Conservation (phyloP, 2,113 vertebrate species). For the Sciurus niger region DNA sequence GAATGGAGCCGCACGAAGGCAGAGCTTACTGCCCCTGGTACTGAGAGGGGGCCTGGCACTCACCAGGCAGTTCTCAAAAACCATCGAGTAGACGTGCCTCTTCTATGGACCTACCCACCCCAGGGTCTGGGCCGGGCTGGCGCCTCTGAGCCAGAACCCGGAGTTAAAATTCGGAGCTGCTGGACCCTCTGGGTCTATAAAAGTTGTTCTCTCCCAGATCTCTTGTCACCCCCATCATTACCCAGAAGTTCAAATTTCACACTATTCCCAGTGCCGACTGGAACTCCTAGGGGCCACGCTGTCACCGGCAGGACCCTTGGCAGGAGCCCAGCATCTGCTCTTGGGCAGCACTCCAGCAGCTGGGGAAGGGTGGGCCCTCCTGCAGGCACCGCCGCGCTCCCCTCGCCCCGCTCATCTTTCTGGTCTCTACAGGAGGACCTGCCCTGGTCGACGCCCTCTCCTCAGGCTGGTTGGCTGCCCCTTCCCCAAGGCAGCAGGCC, state of each 20-base stretch:
- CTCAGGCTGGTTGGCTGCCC: background rate
- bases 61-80: background rate
- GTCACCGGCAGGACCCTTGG: background rate
- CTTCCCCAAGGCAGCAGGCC: background rate
- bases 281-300: no score
- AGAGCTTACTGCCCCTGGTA: background rate
- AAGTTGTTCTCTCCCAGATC: background rate
- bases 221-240: background rate
- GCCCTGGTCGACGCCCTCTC: background rate
- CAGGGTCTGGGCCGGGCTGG: background rate
- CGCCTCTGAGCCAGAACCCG: background rate
- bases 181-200: background rate
- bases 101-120: rapidly evolving
- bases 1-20: rapidly evolving
- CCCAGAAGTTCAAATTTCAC: conserved; percentile 11
- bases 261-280: background rate
- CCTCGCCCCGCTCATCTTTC: background rate
- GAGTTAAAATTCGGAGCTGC: background rate
- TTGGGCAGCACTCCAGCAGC: background rate
- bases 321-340: background rate
- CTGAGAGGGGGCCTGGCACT: background rate
- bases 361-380: background rate
- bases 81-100: rapidly evolving
- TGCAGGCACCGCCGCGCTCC: background rate
- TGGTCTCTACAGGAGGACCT: background rate